Evolutionary conservation across 2,888 invertebrate species (phyloP), one percentile per base, ranked within the genome.

Genomic region (Diaperis boleti): DNA sequence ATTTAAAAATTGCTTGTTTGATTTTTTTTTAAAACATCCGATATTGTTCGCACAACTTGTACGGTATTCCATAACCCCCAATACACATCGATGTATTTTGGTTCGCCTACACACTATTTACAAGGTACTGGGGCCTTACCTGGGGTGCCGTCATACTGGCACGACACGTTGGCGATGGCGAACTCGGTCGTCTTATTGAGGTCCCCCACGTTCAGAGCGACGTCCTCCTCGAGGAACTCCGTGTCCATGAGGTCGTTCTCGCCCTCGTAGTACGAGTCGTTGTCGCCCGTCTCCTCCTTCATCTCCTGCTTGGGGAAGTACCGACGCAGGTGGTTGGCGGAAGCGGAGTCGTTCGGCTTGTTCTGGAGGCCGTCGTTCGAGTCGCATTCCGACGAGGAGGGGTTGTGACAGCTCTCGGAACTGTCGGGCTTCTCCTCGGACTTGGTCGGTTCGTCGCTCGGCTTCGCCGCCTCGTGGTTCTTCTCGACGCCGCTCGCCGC

Each of bases 91-190:
- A n/a, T n/a, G n/a, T n/a, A n/a, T n/a, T n/a, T n/a, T n/a, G n/a
- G n/a, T n/a, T n/a, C n/a, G n/a, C n/a, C n/a, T n/a, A n/a, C n/a
- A n/a, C n/a, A n/a, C n/a, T n/a, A n/a, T n/a, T n/a, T n/a, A n/a
- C n/a, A n/a, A n/a, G n/a, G n/a, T n/a, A n/a, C n/a, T n/a, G n/a
- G 35, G 10, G 18, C 31, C 50, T 71, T 72, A 78, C 80, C 79
- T 69, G 79, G 76, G 59, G 74, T 75, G 6, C 78, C 81, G 64
- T 87, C 88, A 75, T 88, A 88, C 69, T 87, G 87, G 69, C 88
- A 88, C 66, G 87, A 87, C 54, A 88, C 88, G 78, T 88, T 88
- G 15, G 87, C 87, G 71, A 88, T 87, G 41, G 88, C 86, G 60
- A 78, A 81, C 35, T 79, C 79, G 4, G 79, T 75, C 3, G 77